phyloP scores from a whole-genome alignment of 1,140 invertebrate species.

The Acromyrmex heyeri region DNA sequence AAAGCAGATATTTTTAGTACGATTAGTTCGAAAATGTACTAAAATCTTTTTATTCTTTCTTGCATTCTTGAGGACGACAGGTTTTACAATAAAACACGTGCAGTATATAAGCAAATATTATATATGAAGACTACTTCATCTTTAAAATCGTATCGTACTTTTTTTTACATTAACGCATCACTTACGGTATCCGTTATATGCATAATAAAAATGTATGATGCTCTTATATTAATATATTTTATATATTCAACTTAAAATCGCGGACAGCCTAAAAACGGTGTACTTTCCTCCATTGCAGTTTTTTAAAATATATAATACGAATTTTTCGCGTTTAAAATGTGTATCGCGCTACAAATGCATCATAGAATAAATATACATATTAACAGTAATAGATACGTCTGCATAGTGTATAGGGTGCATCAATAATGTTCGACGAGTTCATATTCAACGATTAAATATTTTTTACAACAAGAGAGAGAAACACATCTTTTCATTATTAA shows the following conservation, averaged over 20 bases:
- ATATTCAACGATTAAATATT: neutral
- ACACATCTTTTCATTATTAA: neutral
- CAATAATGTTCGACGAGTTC: neutral
- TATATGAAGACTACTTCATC: slow-evolving; percentile 45
- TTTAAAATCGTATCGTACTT: slow-evolving; percentile 31
- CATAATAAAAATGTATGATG: slow-evolving; percentile 57
- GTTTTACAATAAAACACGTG: slow-evolving; percentile 71
- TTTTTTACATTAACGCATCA: slow-evolving; percentile 37
- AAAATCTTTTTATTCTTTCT: slow-evolving; percentile 43
- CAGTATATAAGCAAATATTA: slow-evolving; percentile 52
- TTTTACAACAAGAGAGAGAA: neutral
- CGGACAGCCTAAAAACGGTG: neutral
- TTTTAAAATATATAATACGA: slow-evolving; percentile 61
- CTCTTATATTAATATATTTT: slow-evolving; percentile 25
- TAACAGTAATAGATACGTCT: slow-evolving; percentile 66
- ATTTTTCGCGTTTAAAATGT: slow-evolving; percentile 64
- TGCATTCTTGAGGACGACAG: slow-evolving; percentile 32
- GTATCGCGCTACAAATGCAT: slow-evolving; percentile 71
- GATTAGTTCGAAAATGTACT: slow-evolving; percentile 63
- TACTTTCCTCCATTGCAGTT: slow-evolving; percentile 16
- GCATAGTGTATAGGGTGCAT: slow-evolving; percentile 33
- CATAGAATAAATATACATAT: slow-evolving; percentile 75
- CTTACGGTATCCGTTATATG: slow-evolving; percentile 29
- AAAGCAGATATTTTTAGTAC: slow-evolving; percentile 67
- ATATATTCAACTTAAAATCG: slow-evolving; percentile 38